Percentiles rank a stretch among this genome's conserved stretches.
These are phyloP conservation scores for Dermolepida albohirtum DNA, from an alignment of 2,888 invertebrate species.

Conservation along the genomic window DNA sequence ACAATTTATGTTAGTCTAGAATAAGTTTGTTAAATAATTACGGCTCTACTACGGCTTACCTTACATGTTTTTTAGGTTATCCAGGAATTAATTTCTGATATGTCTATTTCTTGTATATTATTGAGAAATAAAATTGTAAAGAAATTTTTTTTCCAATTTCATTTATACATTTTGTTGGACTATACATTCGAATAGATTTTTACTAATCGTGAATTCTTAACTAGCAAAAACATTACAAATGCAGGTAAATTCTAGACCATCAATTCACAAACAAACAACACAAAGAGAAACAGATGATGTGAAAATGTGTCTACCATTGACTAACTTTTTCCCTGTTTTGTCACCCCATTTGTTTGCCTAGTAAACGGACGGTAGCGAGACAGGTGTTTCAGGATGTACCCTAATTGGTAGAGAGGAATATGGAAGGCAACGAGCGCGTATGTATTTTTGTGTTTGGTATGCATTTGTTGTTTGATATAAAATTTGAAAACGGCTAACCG, in stretches of 20 bases:
- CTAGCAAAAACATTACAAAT: background rate
- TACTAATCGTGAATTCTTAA: background rate
- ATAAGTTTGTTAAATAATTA: too few relatives aligned
- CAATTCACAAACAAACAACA: conserved; percentile 9
- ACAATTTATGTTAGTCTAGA: too few relatives aligned
- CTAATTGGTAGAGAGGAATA: conserved; percentile 22
- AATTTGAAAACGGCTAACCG: conserved; percentile 8
- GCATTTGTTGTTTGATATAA: conserved; percentile 22
- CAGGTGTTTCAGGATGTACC: conserved; percentile 33
- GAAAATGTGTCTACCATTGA: conserved; percentile 29
- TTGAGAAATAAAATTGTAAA: too few relatives aligned
- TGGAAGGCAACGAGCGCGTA: conserved; percentile 8
- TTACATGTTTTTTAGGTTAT: too few relatives aligned
- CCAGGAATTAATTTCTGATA: too few relatives aligned
- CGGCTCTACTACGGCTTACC: too few relatives aligned
- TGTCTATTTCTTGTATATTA: too few relatives aligned
- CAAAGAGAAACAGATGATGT: conserved; percentile 31
- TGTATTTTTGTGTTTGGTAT: conserved; percentile 6
- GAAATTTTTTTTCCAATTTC: too few relatives aligned
- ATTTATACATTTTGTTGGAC: too few relatives aligned
- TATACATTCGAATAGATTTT: too few relatives aligned
- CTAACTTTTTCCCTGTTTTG: conserved; percentile 28
- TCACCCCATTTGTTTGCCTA: conserved; percentile 35
- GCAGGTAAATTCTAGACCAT: conserved; percentile 20
- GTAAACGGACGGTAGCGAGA: conserved; percentile 13